Evolutionary conservation across 2,113 vertebrate genomes (phyloP).

Genomic region (Pelmatolapia mariae): DNA sequence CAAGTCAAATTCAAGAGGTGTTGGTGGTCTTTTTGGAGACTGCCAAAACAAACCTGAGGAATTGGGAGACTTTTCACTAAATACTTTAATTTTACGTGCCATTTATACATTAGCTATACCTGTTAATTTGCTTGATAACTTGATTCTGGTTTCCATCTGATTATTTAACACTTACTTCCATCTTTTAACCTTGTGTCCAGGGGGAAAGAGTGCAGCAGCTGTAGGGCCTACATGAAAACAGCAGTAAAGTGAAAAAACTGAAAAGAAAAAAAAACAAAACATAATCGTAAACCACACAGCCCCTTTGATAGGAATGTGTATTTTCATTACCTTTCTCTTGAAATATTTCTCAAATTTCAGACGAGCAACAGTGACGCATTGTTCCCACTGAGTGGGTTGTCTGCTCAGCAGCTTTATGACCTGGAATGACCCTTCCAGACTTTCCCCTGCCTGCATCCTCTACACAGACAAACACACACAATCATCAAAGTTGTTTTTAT

Average conservation of each 20-base stretch:
- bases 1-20: constrained; percentile 88
- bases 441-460: constrained; percentile 89
- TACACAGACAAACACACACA: constrained; percentile 48
- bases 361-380: constrained; percentile 87
- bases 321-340: constrained; percentile 86
- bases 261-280: not conserved
- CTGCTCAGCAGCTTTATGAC: constrained; percentile 90
- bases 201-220: constrained; percentile 94
- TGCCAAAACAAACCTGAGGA: constrained; percentile 96
- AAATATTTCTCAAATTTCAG: constrained; percentile 99
- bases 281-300: not conserved
- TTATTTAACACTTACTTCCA: constrained; percentile 82
- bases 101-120: not conserved
- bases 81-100: not conserved
- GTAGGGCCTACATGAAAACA: constrained; percentile 78
- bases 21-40: constrained; percentile 93
- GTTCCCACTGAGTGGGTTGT: constrained; percentile 85
- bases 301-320: not conserved
- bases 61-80: not conserved
- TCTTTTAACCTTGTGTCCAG: constrained; percentile 95
- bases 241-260: not conserved
- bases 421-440: constrained; percentile 93
- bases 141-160: not conserved
- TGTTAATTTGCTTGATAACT: not conserved
- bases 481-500: not conserved